A percentile compares a stretch with the other conserved stretches of the same genome.
Conservation (phyloP, 1,140 invertebrate genomes). For the Platyscapa corneri region DNA sequence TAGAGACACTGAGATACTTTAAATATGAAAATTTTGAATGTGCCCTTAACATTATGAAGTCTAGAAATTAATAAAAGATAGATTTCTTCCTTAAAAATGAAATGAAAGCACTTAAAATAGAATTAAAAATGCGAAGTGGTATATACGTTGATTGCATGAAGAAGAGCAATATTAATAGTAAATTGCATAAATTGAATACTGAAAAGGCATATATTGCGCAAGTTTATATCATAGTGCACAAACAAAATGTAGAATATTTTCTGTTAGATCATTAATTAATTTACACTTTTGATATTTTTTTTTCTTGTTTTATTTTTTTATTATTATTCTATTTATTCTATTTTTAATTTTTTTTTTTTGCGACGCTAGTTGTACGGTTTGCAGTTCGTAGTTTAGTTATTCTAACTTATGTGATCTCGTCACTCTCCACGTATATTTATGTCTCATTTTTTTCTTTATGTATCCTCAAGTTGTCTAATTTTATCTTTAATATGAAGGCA, state of each 20-base stretch:
- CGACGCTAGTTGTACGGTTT: neutral
- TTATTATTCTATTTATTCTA: neutral
- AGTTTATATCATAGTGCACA: neutral
- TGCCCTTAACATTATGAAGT: too few relatives aligned
- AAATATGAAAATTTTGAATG: too few relatives aligned
- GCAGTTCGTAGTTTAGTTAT: slow-evolving; percentile 44
- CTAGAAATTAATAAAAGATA: too few relatives aligned
- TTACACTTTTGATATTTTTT: neutral
- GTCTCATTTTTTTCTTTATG: neutral
- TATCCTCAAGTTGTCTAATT: neutral
- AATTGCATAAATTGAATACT: too few relatives aligned
- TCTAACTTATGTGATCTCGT: neutral
- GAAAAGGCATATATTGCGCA: too few relatives aligned
- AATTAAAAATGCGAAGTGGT: too few relatives aligned
- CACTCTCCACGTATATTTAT: neutral
- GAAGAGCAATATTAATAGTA: too few relatives aligned
- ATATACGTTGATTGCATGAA: too few relatives aligned
- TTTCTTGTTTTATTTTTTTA: neutral
- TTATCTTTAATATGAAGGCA: neutral
- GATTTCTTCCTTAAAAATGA: too few relatives aligned
- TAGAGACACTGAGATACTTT: too few relatives aligned
- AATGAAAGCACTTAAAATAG: too few relatives aligned
- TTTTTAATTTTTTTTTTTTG: slow-evolving; percentile 1
- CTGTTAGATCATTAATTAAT: neutral
- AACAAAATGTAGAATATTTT: neutral